These are phyloP conservation scores for Crocuta crocuta DNA, from an alignment of 2,113 vertebrate genomes.

Conservation along the genomic window DNA sequence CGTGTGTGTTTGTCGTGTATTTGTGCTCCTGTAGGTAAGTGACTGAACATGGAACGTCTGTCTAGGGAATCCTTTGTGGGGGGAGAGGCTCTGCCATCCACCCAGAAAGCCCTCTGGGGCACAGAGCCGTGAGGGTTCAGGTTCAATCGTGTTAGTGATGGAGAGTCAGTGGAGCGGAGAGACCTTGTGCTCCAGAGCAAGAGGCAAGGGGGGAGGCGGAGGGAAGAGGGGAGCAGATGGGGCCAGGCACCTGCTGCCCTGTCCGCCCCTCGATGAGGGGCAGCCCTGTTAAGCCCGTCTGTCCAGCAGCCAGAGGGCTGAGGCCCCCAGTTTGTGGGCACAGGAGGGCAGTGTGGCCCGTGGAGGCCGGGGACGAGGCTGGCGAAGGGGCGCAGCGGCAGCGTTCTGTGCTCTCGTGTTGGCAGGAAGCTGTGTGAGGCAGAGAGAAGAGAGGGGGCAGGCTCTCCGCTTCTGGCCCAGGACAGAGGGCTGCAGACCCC, in stretches of 20 bases:
- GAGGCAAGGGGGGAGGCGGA: not conserved
- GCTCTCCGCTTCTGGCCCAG: not conserved
- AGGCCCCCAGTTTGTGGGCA: not conserved
- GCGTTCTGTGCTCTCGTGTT: not conserved
- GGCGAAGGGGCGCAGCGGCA: not conserved
- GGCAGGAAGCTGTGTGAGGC: not conserved
- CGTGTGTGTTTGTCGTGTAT: rapidly evolving
- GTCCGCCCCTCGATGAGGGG: not conserved
- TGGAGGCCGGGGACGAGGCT: not conserved
- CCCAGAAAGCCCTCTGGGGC: not conserved
- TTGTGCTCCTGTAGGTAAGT: no score
- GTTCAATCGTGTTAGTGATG: rapidly evolving
- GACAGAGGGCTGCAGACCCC: not conserved
- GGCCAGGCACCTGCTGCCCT: rapidly evolving
- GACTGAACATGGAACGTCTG: not conserved
- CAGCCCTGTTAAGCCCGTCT: not conserved
- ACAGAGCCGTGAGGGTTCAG: not conserved
- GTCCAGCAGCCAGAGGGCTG: not conserved
- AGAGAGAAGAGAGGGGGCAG: no score
- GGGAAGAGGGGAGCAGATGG: not conserved
- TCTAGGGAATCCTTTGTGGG: not conserved
- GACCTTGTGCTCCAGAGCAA: not conserved
- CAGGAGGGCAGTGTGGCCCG: not conserved
- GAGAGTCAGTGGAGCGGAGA: not conserved
- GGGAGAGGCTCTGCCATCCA: not conserved